These are phyloP conservation scores for Dryocosmus kuriphilus DNA, from an alignment of 2,888 invertebrate genomes.

Conservation along the genomic window DNA sequence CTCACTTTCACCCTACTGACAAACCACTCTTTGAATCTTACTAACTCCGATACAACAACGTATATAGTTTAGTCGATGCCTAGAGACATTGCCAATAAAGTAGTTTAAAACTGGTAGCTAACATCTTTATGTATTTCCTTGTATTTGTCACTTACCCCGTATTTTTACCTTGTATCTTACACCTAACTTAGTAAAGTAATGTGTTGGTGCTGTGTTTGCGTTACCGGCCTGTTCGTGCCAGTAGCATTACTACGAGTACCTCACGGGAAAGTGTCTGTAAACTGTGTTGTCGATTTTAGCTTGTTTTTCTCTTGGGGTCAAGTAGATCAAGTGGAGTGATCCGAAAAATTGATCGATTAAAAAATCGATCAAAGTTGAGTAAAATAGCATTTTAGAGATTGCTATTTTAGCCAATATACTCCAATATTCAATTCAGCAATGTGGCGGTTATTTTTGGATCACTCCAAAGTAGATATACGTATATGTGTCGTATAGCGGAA, in stretches of 20 bases:
- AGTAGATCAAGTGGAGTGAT: not conserved
- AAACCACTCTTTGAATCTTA: constrained; percentile 65
- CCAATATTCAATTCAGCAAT: too few species aligned
- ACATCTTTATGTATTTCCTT: constrained; percentile 77
- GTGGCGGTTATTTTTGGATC: constrained; percentile 27
- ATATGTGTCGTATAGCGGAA: constrained; percentile 17
- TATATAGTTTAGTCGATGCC: constrained; percentile 75
- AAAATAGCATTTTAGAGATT: too few species aligned
- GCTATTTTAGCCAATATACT: too few species aligned
- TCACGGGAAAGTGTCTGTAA: constrained; percentile 40
- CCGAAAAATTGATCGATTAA: too few species aligned
- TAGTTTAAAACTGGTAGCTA: constrained; percentile 78
- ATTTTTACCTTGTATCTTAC: constrained; percentile 49
- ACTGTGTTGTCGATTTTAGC: constrained; percentile 40
- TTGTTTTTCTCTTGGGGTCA: constrained; percentile 13
- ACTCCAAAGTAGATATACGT: constrained; percentile 39
- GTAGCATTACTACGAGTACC: constrained; percentile 36
- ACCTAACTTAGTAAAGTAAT: constrained; percentile 68
- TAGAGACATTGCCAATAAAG: constrained; percentile 78
- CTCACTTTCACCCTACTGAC: constrained; percentile 58
- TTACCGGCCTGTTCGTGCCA: constrained; percentile 39
- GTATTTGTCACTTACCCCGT: constrained; percentile 67
- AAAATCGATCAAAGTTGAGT: too few species aligned
- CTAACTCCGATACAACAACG: constrained; percentile 71
- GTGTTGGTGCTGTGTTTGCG: constrained; percentile 64